These are phyloP conservation scores for Centropus bengalensis DNA, from an alignment of 2,113 vertebrate genomes.

Conservation along the genomic window DNA sequence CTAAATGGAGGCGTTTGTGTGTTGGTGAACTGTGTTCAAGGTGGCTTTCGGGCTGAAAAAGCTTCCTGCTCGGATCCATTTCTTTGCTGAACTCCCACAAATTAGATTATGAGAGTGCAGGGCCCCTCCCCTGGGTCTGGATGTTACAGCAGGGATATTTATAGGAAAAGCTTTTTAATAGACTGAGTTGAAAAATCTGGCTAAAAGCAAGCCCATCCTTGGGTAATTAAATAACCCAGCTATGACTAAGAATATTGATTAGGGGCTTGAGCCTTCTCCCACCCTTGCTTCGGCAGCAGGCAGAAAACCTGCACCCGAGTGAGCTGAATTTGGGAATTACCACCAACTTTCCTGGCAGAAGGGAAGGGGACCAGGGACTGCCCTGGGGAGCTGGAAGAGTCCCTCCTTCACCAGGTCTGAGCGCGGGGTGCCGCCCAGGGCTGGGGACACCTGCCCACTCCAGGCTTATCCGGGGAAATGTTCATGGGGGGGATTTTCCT, in stretches of 20 bases:
- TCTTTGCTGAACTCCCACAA: background rate
- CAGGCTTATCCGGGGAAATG: background rate
- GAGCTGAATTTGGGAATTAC: background rate
- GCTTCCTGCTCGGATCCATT: background rate
- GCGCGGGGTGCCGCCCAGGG: too few relatives aligned
- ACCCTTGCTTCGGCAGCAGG: background rate
- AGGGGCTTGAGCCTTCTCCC: background rate
- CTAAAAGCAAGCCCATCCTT: background rate
- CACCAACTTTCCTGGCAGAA: accelerated
- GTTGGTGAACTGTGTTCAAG: background rate
- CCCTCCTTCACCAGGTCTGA: too few relatives aligned
- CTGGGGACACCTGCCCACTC: too few relatives aligned
- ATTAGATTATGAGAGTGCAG: background rate
- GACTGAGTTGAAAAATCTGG: background rate
- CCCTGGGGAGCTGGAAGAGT: too few relatives aligned
- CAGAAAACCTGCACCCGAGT: accelerated
- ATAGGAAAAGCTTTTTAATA: slow-evolving; percentile 33
- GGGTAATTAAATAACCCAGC: slow-evolving; percentile 6
- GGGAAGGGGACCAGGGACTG: background rate
- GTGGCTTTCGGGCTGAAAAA: background rate
- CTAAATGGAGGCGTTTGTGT: background rate
- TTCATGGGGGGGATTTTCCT: too few relatives aligned
- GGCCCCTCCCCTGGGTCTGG: background rate
- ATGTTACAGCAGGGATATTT: background rate
- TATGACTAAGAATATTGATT: background rate